Conservation (phyloP, 2,113 vertebrate genomes). For the Pelvicachromis taeniatus region DNA sequence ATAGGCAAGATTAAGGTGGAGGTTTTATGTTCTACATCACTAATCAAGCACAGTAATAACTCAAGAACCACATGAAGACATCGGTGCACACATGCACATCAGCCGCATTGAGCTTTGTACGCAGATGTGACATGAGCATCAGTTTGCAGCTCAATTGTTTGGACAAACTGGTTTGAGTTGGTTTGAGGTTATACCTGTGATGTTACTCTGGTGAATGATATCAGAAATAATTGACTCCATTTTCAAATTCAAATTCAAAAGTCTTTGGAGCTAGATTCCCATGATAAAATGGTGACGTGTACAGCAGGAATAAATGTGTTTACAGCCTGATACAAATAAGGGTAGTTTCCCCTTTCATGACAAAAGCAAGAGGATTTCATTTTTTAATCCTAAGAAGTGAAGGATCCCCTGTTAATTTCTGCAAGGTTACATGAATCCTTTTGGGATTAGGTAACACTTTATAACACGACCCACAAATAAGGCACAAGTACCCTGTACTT, state of each 20-base stretch:
- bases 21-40: neutral
- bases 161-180: neutral
- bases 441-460: neutral
- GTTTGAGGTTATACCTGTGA: neutral
- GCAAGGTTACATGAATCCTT: neutral
- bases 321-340: neutral
- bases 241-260: neutral
- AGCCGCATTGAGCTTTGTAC: neutral
- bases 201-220: neutral
- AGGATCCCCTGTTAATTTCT: neutral
- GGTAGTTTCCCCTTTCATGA: neutral
- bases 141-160: neutral
- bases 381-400: neutral
- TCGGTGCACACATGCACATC: neutral
- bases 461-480: neutral
- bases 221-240: neutral
- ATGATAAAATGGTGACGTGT: neutral
- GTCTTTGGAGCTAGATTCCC: neutral
- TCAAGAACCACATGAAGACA: conserved; percentile 1
- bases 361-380: neutral
- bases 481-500: neutral
- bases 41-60: neutral
- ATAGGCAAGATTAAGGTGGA: conserved; percentile 17
- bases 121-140: neutral
- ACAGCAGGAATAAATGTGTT: neutral